Base-by-base conservation (phyloP, 2,888 invertebrate species). In the Tromatobia lineatoria region DNA sequence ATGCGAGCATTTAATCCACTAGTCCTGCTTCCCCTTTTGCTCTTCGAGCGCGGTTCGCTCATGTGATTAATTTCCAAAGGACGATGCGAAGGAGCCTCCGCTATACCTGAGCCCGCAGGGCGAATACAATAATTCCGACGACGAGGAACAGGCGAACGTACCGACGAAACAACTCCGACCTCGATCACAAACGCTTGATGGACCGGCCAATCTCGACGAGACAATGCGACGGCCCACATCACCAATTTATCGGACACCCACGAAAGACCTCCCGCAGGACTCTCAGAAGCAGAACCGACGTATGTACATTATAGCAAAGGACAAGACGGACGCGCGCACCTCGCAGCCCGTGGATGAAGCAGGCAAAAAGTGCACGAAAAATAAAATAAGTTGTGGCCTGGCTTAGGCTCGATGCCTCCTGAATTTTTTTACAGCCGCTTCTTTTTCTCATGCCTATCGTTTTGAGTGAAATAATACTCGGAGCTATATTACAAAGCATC, bases 171-270 rank as follows among this genome's bases (percentile, higher is more conserved):
- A 70, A 82, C 87, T 80, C 85, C 67, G 85, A 83, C 82, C 86
- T 77, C 87, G 85, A 89, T 88, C 88, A 84, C 79, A 88, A 78
- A 69, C 67, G 88, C 88, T 88, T 91, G 92, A 92, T 92, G 91
- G 91, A 92, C 88, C 90, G 90, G 86, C 90, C 91, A 92, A 91
- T 91, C 91, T 88, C 87, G 80, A 85, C 88, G 89, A 91, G 90
- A 92, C 92, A 92, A 92, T 92, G 88, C 90, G 84, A 90, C 90
- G 89, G 90, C 90, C 89, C 90, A 88, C 90, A 88, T 90, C 88
- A 87, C 88, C 92, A 91, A 92, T 92, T 92, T 91, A 92, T 92
- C 89, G 91, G 87, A 91, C 92, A 92, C 91, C 92, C 91, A 92
- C 91, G 90, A 88, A 83, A 84, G 87, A 83, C 83, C 88, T 89